Percentiles rank a stretch among this genome's conserved stretches.
phyloP scores from a whole-genome alignment of 2,113 vertebrate species.

The Candoia aspera region DNA sequence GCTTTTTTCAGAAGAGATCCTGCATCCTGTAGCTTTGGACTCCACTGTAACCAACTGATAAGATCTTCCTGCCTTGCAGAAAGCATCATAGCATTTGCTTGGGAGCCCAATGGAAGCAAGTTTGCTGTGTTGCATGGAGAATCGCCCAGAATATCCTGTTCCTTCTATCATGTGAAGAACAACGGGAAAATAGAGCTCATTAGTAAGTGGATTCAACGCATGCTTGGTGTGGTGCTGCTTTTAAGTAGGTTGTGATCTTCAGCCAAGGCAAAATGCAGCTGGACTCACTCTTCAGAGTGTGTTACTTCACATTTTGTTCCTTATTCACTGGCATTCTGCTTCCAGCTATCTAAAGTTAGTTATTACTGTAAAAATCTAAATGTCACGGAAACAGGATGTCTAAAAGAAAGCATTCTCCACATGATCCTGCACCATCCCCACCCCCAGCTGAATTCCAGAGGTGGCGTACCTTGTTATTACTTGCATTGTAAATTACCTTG shows the following conservation, averaged over 20 bases:
- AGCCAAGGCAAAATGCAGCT: background rate
- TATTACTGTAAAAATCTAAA: background rate
- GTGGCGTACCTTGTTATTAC: background rate
- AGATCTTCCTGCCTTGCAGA: conserved; percentile 70
- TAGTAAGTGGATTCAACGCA: conserved; percentile 78
- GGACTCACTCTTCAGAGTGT: background rate
- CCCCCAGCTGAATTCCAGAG: too few relatives aligned
- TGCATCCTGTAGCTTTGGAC: background rate
- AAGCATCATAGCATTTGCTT: conserved; percentile 96
- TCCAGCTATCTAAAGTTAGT: background rate
- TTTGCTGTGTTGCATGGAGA: conserved; percentile 97
- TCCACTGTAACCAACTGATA: background rate
- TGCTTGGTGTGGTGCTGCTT: background rate
- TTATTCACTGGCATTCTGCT: background rate
- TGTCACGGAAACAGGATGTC: too few relatives aligned
- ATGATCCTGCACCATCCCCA: background rate
- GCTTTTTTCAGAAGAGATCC: background rate
- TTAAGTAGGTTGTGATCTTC: too few relatives aligned
- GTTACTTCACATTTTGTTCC: background rate
- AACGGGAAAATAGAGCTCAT: conserved; percentile 97
- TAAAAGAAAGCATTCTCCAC: background rate
- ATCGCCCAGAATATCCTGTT: conserved; percentile 88
- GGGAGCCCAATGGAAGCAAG: conserved; percentile 98
- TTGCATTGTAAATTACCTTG: background rate
- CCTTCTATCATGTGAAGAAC: conserved; percentile 98